Percentiles rank a stretch among this genome's conserved stretches.
These are phyloP conservation scores for Microctonus brassicae DNA, from an alignment of 2,888 invertebrate genomes.

Conservation along the genomic window DNA sequence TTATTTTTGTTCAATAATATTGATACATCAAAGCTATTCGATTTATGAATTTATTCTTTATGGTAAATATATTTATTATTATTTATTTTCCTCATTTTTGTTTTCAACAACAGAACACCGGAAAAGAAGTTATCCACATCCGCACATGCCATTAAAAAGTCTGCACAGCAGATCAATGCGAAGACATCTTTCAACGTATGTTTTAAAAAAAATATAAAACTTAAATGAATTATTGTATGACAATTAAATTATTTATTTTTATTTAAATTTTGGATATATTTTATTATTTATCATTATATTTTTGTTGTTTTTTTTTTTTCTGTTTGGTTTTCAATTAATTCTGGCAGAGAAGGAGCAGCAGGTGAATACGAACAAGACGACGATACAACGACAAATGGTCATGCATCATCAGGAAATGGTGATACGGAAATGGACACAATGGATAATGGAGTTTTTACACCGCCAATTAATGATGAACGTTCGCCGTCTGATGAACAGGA, in stretches of 20 bases:
- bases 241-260: not conserved
- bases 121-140: conserved; percentile 76
- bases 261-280: not conserved
- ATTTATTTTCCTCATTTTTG: too few relatives aligned
- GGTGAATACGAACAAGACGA: conserved; percentile 62
- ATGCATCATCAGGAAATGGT: conserved; percentile 40
- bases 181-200: conserved; percentile 71
- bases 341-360: conserved; percentile 63
- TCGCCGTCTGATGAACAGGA: conserved; percentile 54
- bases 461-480: conserved; percentile 39
- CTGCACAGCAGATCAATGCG: conserved; percentile 73
- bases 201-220: conserved; percentile 36
- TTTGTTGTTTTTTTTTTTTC: not conserved
- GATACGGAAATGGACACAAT: conserved; percentile 50
- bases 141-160: conserved; percentile 75
- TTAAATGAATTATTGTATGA: conserved; percentile 4
- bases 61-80: too few relatives aligned
- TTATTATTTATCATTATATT: too few relatives aligned
- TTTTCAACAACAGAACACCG: conserved; percentile 73
- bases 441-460: conserved; percentile 55
- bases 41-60: not conserved
- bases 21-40: not conserved
- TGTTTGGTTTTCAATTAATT: not conserved
- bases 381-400: conserved; percentile 46
- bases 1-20: not conserved